Conservation (phyloP, 2,113 vertebrate species). For the Oreochromis tanganicae region DNA sequence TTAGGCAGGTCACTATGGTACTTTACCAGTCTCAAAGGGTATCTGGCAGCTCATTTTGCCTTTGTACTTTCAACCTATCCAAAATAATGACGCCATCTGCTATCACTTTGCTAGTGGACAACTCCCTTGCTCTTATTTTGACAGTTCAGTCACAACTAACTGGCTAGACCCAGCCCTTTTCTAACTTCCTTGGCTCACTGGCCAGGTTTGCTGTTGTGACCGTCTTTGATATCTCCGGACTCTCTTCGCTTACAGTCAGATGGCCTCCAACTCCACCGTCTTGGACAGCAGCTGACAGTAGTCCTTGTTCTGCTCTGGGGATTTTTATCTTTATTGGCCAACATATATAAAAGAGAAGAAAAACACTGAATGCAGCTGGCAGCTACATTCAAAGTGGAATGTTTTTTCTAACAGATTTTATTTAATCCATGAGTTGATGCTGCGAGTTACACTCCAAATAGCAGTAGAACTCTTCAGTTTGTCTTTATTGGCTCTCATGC, state of each 20-base stretch:
- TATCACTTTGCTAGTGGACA: neutral
- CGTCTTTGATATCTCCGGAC: neutral
- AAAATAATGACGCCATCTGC: neutral
- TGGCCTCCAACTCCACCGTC: neutral
- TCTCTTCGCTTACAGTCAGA: neutral
- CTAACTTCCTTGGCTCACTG: neutral
- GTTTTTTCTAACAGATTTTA: neutral
- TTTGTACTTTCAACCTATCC: neutral
- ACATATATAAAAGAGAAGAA: neutral
- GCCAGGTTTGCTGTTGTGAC: neutral
- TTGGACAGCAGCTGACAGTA: neutral
- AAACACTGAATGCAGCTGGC: neutral
- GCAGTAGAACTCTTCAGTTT: neutral
- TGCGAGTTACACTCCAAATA: neutral
- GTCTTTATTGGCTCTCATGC: neutral
- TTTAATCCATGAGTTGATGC: neutral
- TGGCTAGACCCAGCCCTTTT: neutral
- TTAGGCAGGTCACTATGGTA: neutral
- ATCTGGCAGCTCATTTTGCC: neutral
- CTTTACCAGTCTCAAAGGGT: neutral
- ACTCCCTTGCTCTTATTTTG: neutral
- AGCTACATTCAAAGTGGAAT: neutral
- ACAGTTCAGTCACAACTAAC: neutral
- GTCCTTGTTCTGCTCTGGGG: neutral
- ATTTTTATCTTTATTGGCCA: neutral